These are phyloP conservation scores for Telmatochromis sp. DNA, from an alignment of 2,113 vertebrate genomes.

Conservation along the genomic window DNA sequence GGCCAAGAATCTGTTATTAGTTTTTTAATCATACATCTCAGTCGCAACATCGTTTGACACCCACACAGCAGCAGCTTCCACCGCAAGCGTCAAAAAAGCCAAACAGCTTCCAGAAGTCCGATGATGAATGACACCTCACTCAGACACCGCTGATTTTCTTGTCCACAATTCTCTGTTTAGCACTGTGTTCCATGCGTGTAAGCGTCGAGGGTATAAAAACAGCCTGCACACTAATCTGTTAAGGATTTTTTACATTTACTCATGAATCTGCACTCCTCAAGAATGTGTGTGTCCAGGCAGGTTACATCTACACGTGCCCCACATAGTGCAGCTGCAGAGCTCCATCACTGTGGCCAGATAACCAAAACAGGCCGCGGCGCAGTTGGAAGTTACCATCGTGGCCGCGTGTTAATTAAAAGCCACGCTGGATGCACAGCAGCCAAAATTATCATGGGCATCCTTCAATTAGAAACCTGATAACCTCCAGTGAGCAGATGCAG, in stretches of 20 bases:
- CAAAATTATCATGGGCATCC: constrained; percentile 55
- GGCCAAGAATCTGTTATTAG: neutral
- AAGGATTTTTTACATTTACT: neutral
- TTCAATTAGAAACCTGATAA: constrained; percentile 62
- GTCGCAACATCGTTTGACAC: neutral
- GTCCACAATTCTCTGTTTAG: neutral
- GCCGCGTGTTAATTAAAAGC: constrained; percentile 61
- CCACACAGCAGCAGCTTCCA: neutral
- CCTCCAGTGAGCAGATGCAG: constrained; percentile 43
- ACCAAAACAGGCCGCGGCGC: constrained; percentile 18
- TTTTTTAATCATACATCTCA: neutral
- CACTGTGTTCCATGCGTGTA: neutral
- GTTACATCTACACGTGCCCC: neutral
- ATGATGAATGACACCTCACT: neutral
- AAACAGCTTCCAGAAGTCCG: neutral
- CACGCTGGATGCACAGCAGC: constrained; percentile 13
- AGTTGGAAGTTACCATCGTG: constrained; percentile 39
- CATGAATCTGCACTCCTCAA: neutral
- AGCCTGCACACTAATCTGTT: neutral
- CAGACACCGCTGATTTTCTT: neutral
- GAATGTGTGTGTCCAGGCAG: neutral
- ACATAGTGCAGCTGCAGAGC: constrained; percentile 22
- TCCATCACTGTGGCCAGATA: constrained; percentile 25
- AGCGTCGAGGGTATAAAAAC: neutral
- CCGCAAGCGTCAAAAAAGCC: neutral